Base-by-base conservation (phyloP, 2,113 vertebrate genomes). In the Rousettus leschenaultii region DNA sequence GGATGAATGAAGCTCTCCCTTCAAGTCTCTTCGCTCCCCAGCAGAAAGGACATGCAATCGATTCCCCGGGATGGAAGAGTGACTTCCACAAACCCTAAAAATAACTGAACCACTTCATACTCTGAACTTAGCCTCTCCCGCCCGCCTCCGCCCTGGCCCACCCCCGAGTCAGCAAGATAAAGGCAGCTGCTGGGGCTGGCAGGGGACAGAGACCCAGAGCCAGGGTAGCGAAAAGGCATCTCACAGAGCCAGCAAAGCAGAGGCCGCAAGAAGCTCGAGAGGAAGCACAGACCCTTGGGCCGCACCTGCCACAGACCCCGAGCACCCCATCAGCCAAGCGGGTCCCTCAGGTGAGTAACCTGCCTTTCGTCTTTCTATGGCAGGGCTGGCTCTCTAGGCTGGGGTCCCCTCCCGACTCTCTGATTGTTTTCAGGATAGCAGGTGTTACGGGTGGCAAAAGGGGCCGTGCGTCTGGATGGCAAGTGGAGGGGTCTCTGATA, bases 81-180 rank as follows among this genome's bases (percentile, higher is more conserved):
- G 59, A 95, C 95, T 97, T 97, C 96, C 91, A 95, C 82, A 83
- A 77, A 88, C 91, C 96, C 97, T 98, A 98, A 97, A 98, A 98
- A 98, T 98, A 98, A 91, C 96, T 5, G 3, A 78, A 51, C 96
- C 94, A 97, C 97, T 97, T 97, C 97, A 98, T 95, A 33, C 82
- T 96, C 97, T 78, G 66, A 96, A 96, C 96, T 94, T 96, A 97
- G 91, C 96, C 61, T 78, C 84, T 28, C 61, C 73, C 16, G 1
- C 70, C 86, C 10, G 0, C 96, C 89, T 95, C 93, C 95, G 11
- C 88, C 45, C 53, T 12, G 75, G n/a, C 96, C 93, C 96, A 70
- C 78, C 89, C 91, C 59, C 77, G 26, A 5, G 19, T 48, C 87
- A 82, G 79, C 48, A 22, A 95, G 96, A 98, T 98, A 98, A 98